These are phyloP conservation scores for Sclerodermus sp. DNA, from an alignment of 2,888 invertebrate species.

Conservation along the genomic window DNA sequence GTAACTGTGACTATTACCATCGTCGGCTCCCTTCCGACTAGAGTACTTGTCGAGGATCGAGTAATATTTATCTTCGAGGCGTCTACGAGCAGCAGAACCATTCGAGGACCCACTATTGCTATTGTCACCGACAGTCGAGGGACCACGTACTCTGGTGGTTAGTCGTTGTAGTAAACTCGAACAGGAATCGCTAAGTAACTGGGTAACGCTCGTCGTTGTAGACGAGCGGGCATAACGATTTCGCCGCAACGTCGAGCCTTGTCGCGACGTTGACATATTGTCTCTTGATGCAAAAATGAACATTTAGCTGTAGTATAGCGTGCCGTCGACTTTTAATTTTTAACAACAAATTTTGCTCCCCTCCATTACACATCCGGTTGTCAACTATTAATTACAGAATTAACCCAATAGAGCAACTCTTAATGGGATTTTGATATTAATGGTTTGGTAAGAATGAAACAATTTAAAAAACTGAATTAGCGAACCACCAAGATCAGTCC, in stretches of 20 bases:
- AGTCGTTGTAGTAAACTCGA: conserved; percentile 81
- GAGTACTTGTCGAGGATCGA: conserved; percentile 73
- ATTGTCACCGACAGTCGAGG: conserved; percentile 64
- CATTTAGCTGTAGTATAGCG: conserved; percentile 38
- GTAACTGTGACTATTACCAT: conserved; percentile 11
- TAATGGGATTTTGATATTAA: too few relatives aligned
- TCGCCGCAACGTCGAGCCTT: conserved; percentile 57
- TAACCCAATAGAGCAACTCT: too few relatives aligned
- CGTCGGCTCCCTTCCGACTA: conserved; percentile 51
- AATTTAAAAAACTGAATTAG: too few relatives aligned
- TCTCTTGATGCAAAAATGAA: conserved; percentile 52
- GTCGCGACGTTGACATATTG: conserved; percentile 54
- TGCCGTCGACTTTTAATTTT: too few relatives aligned
- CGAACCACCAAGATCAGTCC: too few relatives aligned
- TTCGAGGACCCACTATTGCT: conserved; percentile 19
- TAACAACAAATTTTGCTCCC: background rate
- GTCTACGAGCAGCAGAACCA: conserved; percentile 62
- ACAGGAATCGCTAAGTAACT: conserved; percentile 84
- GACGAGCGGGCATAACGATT: conserved; percentile 79
- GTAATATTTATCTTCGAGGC: conserved; percentile 79
- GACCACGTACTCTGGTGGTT: conserved; percentile 73
- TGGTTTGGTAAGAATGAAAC: too few relatives aligned
- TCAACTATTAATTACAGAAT: too few relatives aligned
- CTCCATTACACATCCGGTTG: background rate
- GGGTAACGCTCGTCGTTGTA: conserved; percentile 79